phyloP scores from a whole-genome alignment of 37 sponge, comb jelly and placozoan species.

The Chondrosia reniformis region DNA sequence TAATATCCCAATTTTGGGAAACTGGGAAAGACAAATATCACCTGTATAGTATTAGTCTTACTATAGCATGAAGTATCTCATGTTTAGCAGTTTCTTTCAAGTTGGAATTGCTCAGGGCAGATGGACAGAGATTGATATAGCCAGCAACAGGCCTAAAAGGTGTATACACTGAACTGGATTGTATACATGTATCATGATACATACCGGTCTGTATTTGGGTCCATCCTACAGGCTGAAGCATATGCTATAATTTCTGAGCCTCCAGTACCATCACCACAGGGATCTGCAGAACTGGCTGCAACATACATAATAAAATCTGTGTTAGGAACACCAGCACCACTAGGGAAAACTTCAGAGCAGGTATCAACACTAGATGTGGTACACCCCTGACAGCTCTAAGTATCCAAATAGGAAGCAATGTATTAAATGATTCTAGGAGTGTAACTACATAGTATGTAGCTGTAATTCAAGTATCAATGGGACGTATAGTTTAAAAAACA shows the following conservation, averaged over 20 bases:
- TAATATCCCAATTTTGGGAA: too few relatives aligned
- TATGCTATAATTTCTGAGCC: conserved; percentile 50
- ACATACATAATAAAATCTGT: conserved; percentile 74
- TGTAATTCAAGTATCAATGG: too few relatives aligned
- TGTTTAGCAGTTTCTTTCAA: conserved; percentile 61
- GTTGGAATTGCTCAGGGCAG: conserved; percentile 4
- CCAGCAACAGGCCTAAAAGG: conserved; percentile 74
- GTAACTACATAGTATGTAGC: too few relatives aligned
- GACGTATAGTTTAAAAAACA: too few relatives aligned
- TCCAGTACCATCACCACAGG: not conserved
- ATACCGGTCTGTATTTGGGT: conserved; percentile 50
- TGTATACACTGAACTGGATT: not conserved
- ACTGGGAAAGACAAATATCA: too few relatives aligned
- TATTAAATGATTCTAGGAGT: too few relatives aligned
- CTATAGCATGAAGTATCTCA: conserved; percentile 82
- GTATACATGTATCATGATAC: too few relatives aligned
- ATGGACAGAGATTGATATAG: conserved; percentile 76
- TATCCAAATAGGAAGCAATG: too few relatives aligned
- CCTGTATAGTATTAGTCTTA: too few relatives aligned
- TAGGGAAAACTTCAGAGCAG: not conserved
- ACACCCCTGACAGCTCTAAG: conserved; percentile 53
- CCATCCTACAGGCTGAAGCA: conserved; percentile 65
- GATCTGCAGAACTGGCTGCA: conserved; percentile 26
- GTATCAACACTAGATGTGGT: not conserved
- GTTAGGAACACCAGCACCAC: conserved; percentile 69